A percentile compares a stretch with the other conserved stretches of the same genome.
Evolutionary conservation across 2,888 invertebrate genomes (phyloP).

Genomic region (Troilus luridus): DNA sequence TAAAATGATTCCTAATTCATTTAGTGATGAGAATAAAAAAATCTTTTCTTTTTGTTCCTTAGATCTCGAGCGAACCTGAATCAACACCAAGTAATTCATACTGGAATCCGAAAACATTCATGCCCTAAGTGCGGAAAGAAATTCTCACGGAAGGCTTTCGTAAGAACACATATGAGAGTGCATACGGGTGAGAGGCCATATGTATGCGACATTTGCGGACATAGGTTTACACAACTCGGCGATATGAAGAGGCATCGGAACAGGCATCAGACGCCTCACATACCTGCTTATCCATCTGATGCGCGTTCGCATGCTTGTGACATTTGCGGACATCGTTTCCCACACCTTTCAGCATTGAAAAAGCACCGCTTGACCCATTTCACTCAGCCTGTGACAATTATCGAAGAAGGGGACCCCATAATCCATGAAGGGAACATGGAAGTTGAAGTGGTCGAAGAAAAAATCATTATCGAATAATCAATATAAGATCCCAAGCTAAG

Average conservation of each 20-base stretch:
- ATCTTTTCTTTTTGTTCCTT: slow-evolving; percentile 8
- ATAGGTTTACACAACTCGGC: slow-evolving; percentile 66
- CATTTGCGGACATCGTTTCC: slow-evolving; percentile 43
- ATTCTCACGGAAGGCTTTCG: slow-evolving; percentile 66
- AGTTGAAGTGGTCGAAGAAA: slow-evolving; percentile 37
- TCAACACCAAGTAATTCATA: slow-evolving; percentile 66
- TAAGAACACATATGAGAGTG: slow-evolving; percentile 65
- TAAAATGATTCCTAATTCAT: background rate
- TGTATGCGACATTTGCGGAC: slow-evolving; percentile 65
- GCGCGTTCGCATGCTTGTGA: slow-evolving; percentile 47
- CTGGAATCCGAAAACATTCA: slow-evolving; percentile 65
- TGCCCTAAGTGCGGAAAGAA: slow-evolving; percentile 66
- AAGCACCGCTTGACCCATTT: slow-evolving; percentile 44
- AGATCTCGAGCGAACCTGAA: slow-evolving; percentile 66
- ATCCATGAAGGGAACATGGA: slow-evolving; percentile 21
- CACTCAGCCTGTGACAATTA: slow-evolving; percentile 37
- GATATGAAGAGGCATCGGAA: slow-evolving; percentile 65
- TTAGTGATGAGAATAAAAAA: background rate
- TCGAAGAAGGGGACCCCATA: slow-evolving; percentile 42
- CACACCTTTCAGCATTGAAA: slow-evolving; percentile 42
- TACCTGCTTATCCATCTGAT: slow-evolving; percentile 52
- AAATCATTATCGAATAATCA: slow-evolving; percentile 20
- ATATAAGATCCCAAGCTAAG: background rate
- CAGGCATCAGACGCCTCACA: slow-evolving; percentile 58
- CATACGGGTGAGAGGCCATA: slow-evolving; percentile 66